These are phyloP conservation scores for Varanus salvator DNA, from an alignment of 2,113 vertebrate species.

Conservation along the genomic window DNA sequence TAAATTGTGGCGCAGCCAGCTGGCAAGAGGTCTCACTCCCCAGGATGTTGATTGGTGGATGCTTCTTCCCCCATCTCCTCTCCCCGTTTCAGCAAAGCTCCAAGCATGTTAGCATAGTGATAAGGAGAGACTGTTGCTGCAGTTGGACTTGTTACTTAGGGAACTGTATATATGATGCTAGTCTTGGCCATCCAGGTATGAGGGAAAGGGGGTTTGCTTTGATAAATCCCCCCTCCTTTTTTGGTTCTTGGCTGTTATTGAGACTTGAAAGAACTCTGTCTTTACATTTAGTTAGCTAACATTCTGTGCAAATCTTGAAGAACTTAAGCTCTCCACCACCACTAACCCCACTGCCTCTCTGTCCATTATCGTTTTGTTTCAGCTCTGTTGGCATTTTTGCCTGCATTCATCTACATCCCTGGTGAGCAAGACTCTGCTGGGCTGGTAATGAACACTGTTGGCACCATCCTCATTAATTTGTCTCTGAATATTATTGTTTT, in stretches of 20 bases:
- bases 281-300: rapidly evolving
- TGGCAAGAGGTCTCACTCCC: background rate
- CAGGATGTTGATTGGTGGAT: background rate
- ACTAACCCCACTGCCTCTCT: background rate
- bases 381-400: background rate
- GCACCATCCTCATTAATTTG: background rate
- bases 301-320: background rate
- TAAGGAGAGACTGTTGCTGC: rapidly evolving
- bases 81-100: background rate
- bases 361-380: background rate
- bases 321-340: background rate
- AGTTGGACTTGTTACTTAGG: background rate
- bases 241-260: rapidly evolving
- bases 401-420: slow-evolving; percentile 7
- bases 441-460: rapidly evolving
- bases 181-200: background rate
- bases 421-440: rapidly evolving
- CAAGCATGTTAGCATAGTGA: rapidly evolving
- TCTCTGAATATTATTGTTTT: rapidly evolving
- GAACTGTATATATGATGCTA: background rate
- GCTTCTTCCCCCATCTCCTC: background rate
- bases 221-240: rapidly evolving
- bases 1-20: background rate
- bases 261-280: rapidly evolving
- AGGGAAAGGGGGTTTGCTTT: rapidly evolving